These are phyloP conservation scores for Strix occidentalis DNA, from an alignment of 2,797 vertebrate species.

Conservation along the genomic window DNA sequence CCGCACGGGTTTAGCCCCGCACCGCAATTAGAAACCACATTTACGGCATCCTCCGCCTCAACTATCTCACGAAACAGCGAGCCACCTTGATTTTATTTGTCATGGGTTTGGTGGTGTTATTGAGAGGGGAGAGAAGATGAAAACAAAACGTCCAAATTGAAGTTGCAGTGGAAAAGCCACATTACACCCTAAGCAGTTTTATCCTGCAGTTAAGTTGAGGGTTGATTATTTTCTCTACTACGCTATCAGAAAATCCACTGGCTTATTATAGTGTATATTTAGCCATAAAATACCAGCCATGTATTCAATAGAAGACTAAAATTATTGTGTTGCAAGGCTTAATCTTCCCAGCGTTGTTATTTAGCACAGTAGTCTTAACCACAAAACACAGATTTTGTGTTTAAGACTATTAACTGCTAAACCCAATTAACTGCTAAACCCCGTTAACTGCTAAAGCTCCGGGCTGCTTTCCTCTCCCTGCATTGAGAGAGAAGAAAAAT, in stretches of 20 bases:
- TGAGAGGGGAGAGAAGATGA: background rate
- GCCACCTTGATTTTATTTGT: accelerated
- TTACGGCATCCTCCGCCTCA: background rate
- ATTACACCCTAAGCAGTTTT: background rate
- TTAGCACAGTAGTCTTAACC: constrained; percentile 47
- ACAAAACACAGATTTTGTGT: constrained; percentile 41
- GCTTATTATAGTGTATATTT: constrained; percentile 57
- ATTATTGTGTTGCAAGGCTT: constrained; percentile 56
- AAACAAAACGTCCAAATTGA: background rate
- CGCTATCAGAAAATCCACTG: constrained; percentile 56
- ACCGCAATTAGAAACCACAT: accelerated
- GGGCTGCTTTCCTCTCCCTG: background rate
- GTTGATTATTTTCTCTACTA: constrained; percentile 55
- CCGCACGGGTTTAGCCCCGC: accelerated
- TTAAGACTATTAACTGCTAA: constrained; percentile 24
- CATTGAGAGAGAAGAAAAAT: background rate
- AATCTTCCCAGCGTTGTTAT: constrained; percentile 57
- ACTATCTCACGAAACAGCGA: accelerated
- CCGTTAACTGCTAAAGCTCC: background rate
- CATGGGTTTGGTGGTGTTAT: background rate
- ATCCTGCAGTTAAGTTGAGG: constrained; percentile 63
- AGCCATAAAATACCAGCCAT: constrained; percentile 52
- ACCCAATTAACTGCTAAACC: constrained; percentile 5
- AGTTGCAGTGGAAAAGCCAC: background rate
- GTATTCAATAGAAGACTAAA: constrained; percentile 36